Evolutionary conservation across 2,113 vertebrate species (phyloP).

Genomic region (Eubucco bourcierii): DNA sequence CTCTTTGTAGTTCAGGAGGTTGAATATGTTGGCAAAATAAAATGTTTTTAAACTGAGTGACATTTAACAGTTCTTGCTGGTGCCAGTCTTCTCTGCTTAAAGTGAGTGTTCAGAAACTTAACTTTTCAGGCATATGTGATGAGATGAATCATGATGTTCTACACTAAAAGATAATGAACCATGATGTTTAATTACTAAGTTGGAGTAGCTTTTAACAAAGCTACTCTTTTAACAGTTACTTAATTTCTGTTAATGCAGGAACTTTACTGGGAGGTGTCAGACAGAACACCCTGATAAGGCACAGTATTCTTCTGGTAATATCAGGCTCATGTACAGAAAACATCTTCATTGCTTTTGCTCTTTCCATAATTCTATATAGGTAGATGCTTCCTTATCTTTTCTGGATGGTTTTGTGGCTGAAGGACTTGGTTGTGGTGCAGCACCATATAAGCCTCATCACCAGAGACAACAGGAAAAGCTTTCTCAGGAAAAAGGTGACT

Average conservation of each 20-base stretch:
- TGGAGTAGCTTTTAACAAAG: not conserved
- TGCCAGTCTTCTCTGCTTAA: not conserved
- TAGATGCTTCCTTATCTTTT: conserved; percentile 96
- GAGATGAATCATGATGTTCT: not conserved
- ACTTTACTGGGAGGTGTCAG: not conserved
- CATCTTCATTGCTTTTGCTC: not conserved
- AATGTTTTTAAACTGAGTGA: not conserved
- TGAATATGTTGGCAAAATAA: not conserved
- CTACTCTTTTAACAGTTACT: not conserved
- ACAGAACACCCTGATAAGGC: not conserved
- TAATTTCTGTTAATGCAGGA: not conserved
- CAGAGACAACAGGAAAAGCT: conserved; percentile 92
- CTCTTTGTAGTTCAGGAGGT: not conserved
- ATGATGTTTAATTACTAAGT: not conserved
- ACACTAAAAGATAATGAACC: not conserved
- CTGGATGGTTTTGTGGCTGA: conserved; percentile 95
- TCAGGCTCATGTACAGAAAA: not conserved
- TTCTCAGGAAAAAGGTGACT: conserved; percentile 87
- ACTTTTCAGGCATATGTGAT: not conserved
- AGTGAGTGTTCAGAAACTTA: not conserved
- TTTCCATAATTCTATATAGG: conserved; percentile 71
- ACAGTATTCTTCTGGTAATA: not conserved
- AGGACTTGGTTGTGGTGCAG: conserved; percentile 85
- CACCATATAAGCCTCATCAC: conserved; percentile 93
- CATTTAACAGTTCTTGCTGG: not conserved